Percentiles rank a stretch among this genome's conserved stretches.
phyloP scores from a whole-genome alignment of 2,797 vertebrate species.

The Mus minutoides region DNA sequence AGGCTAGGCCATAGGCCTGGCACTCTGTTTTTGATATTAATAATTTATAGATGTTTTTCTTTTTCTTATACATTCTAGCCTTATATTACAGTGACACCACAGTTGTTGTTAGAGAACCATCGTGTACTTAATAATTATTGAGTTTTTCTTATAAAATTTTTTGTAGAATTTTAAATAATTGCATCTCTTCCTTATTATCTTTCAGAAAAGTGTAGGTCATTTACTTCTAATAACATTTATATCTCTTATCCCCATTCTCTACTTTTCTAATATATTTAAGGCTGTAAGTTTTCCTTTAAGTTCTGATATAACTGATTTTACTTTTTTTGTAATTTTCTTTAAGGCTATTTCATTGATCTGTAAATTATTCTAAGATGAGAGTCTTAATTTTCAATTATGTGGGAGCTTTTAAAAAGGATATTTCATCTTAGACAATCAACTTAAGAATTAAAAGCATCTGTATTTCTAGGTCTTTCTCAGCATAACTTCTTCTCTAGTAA shows the following conservation, averaged over 20 bases:
- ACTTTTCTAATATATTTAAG: constrained; percentile 31
- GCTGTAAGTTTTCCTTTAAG: constrained; percentile 24
- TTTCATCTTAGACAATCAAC: neutral
- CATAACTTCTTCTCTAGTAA: neutral
- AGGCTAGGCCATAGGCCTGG: no score
- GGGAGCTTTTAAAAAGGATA: neutral
- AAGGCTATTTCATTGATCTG: neutral
- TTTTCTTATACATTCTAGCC: neutral
- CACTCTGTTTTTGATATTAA: neutral
- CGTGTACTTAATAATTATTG: neutral
- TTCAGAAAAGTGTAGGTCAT: neutral
- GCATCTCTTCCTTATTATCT: neutral
- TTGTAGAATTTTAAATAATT: neutral
- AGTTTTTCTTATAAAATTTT: neutral
- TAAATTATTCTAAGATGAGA: neutral
- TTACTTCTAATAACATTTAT: neutral
- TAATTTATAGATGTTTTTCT: neutral
- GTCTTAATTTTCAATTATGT: constrained; percentile 33
- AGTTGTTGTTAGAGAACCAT: neutral
- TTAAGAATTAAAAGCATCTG: neutral
- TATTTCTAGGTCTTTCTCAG: neutral
- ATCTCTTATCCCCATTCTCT: neutral
- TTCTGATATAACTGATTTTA: neutral
- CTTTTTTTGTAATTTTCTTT: constrained; percentile 27
- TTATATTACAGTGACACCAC: neutral